Evolutionary conservation across 2,888 invertebrate species (phyloP).

Genomic region (Lottia gigantea): DNA sequence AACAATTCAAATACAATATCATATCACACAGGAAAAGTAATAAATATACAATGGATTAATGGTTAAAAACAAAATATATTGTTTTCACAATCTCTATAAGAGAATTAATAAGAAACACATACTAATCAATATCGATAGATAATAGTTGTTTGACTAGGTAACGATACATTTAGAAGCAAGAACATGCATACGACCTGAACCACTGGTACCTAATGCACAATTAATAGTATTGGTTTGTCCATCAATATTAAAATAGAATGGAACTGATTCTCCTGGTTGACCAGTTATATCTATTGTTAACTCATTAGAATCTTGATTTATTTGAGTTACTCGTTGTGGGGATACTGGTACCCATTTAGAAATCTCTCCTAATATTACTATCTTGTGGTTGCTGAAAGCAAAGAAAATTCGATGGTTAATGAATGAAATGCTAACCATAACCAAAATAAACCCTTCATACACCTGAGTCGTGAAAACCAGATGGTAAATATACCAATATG

Average conservation of each 20-base stretch:
- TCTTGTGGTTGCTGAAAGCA: slow-evolving; percentile 13
- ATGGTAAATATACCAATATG: too few species aligned
- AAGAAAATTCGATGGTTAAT: too few species aligned
- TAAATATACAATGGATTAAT: too few species aligned
- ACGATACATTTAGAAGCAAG: not conserved
- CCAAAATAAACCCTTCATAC: not conserved
- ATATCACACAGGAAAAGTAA: too few species aligned
- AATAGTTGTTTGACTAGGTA: too few species aligned
- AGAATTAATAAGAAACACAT: too few species aligned
- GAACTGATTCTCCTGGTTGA: slow-evolving; percentile 38
- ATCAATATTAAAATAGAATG: slow-evolving; percentile 33
- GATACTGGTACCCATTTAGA: slow-evolving; percentile 57
- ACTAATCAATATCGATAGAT: too few species aligned
- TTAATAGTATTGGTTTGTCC: not conserved
- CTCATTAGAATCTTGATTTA: slow-evolving; percentile 34
- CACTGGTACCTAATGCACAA: slow-evolving; percentile 15
- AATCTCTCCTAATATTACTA: slow-evolving; percentile 44
- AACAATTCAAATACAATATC: too few species aligned
- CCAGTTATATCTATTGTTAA: slow-evolving; percentile 40
- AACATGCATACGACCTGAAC: slow-evolving; percentile 11
- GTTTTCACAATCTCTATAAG: not conserved
- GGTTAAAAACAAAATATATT: too few species aligned
- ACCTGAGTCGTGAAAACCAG: too few species aligned
- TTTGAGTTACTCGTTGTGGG: slow-evolving; percentile 40
- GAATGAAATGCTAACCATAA: not conserved